These are phyloP conservation scores for Hydrozoanthus tunicans DNA, from an alignment of 64 coral and sea anemone genomes.

Conservation along the genomic window DNA sequence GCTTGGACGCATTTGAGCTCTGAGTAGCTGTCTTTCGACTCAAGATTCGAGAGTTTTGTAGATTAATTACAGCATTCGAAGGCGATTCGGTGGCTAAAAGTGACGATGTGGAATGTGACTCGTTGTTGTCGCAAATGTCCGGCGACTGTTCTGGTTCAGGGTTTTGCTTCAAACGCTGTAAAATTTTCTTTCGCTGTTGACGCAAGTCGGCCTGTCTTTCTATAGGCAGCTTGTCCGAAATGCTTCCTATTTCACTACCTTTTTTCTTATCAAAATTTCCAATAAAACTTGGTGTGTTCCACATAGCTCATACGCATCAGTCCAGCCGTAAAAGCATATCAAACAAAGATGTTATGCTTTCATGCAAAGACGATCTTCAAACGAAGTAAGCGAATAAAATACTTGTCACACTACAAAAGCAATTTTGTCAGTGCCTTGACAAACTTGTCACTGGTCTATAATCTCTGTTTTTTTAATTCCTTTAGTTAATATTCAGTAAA, in stretches of 20 bases:
- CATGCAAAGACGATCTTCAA: background rate
- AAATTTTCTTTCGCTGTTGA: constrained; percentile 55
- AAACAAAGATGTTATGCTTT: too few species aligned
- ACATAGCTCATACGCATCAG: constrained; percentile 18
- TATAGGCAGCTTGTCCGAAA: constrained; percentile 48
- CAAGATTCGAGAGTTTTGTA: background rate
- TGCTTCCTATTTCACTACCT: background rate
- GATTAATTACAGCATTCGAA: background rate
- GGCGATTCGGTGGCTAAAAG: background rate
- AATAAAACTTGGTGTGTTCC: constrained; percentile 60
- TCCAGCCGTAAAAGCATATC: background rate
- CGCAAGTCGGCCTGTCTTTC: constrained; percentile 61
- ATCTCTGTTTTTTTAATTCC: constrained; percentile 14
- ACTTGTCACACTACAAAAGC: constrained; percentile 15
- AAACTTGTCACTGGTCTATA: constrained; percentile 26
- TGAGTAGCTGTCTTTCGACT: background rate
- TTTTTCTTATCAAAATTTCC: constrained; percentile 53
- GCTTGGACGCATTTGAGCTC: background rate
- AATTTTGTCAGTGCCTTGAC: constrained; percentile 38
- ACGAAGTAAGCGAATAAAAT: background rate
- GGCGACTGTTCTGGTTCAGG: constrained; percentile 4
- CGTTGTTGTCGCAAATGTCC: background rate
- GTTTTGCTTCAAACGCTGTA: constrained; percentile 65
- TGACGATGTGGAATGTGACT: background rate
- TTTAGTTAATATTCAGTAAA: constrained; percentile 43